These are phyloP conservation scores for Trichoplusia ni DNA, from an alignment of 1,140 invertebrate species.

Conservation along the genomic window DNA sequence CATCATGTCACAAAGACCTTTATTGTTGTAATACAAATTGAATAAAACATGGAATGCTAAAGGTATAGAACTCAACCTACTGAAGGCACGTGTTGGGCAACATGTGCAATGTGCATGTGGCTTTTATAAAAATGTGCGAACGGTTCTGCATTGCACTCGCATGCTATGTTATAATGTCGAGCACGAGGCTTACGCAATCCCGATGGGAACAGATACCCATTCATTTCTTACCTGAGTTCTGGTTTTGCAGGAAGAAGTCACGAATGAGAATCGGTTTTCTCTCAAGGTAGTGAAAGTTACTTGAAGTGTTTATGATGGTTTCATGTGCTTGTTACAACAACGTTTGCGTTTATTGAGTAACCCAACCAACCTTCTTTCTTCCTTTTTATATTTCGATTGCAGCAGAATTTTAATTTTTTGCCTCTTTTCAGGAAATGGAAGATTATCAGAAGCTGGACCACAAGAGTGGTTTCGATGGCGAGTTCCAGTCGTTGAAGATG, in stretches of 20 bases:
- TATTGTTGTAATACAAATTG: slow-evolving; percentile 1
- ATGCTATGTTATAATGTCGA: neutral
- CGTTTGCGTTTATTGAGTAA: too few species aligned
- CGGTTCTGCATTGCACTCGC: neutral
- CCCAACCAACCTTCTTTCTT: too few species aligned
- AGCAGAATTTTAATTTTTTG: neutral
- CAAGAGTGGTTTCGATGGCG: slow-evolving; percentile 94
- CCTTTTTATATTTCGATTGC: too few species aligned
- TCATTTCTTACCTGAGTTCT: neutral
- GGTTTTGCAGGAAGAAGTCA: too few species aligned
- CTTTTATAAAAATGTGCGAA: slow-evolving; percentile 7
- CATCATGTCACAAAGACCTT: neutral
- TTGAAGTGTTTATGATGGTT: too few species aligned
- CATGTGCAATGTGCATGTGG: neutral
- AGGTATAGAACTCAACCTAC: neutral
- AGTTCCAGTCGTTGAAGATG: slow-evolving; percentile 97
- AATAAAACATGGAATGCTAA: slow-evolving; percentile 22
- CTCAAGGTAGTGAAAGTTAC: too few species aligned
- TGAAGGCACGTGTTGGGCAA: slow-evolving; percentile 6
- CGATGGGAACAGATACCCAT: neutral
- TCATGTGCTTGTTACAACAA: too few species aligned
- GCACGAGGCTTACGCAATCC: neutral
- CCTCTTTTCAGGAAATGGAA: slow-evolving; percentile 72
- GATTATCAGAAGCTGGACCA: slow-evolving; percentile 47
- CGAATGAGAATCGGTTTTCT: too few species aligned